These are phyloP conservation scores for Smithornis capensis DNA, from an alignment of 2,113 vertebrate genomes.

Conservation along the genomic window DNA sequence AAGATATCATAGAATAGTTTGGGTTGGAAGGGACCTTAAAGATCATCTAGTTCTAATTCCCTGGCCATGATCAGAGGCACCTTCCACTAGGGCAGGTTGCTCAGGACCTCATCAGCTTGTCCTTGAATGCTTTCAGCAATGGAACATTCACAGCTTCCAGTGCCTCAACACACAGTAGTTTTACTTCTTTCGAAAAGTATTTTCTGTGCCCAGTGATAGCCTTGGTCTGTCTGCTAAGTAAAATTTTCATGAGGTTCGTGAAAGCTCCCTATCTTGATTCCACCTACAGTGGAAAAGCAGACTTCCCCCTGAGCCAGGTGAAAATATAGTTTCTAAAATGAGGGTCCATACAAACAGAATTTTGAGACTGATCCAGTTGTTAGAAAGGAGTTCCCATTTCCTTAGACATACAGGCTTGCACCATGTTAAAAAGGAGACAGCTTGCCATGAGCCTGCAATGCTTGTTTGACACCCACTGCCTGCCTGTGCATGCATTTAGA, in stretches of 20 bases:
- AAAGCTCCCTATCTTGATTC: not conserved
- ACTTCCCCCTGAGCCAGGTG: not conserved
- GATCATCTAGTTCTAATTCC: not conserved
- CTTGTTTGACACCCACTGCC: not conserved
- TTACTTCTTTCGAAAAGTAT: not conserved
- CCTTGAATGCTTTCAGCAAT: not conserved
- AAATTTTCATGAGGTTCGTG: not conserved
- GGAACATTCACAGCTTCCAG: not conserved
- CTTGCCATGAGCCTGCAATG: fast-evolving
- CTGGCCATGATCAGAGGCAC: not conserved
- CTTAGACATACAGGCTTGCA: not conserved
- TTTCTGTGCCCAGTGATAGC: not conserved
- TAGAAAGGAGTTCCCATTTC: not conserved
- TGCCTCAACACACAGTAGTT: not conserved
- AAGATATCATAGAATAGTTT: not conserved
- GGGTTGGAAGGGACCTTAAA: not conserved
- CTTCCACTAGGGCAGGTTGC: not conserved
- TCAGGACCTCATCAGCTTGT: not conserved
- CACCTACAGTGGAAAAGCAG: not conserved
- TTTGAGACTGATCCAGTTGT: not conserved
- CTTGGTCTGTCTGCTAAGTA: not conserved
- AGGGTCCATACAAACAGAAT: not conserved
- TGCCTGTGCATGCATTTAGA: not conserved
- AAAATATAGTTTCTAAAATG: not conserved
- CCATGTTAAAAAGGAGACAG: not conserved